Evolutionary conservation across 2,797 vertebrate genomes (phyloP), one percentile per base, ranked within the genome.

Genomic region (Sphaeramia orbicularis): DNA sequence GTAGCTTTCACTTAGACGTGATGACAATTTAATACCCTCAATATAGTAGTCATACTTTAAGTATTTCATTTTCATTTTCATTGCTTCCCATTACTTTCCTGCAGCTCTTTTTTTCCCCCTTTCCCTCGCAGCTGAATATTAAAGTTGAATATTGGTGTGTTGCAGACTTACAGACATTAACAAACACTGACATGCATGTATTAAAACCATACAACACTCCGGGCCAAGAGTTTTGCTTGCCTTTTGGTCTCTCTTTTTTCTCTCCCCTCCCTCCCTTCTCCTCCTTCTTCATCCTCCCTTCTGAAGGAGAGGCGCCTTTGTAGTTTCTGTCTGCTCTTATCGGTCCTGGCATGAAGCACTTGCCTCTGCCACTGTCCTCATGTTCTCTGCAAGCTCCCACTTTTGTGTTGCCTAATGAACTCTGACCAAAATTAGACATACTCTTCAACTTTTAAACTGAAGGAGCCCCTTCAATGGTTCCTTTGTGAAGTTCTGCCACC

Each of bases 381-480:
- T 93, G 93, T 93, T 92, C 91, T 87, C 91, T 83, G 84, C 83
- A 84, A 91, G 88, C 89, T 91, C 85, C 86, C 86, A 93, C 91
- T 93, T 94, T 94, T 94, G 93, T 93, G 90, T 85, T 89, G 84
- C 76, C 89, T 94, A 93, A 94, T 92, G 92, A 94, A 94, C 93
- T 94, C 92, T 93, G 93, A 94, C 93, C 93, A 91, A 93, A 94
- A 94, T 94, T 93, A 94, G 93, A 94, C 92, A 93, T 93, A 92
- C 92, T 93, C 91, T 94, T 93, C 92, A 94, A 92, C 89, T 93
- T 93, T 92, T 91, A 90, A 92, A 93, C 91, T 89, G 83, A 86
- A 92, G 88, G 86, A 89, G 84, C 85, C 81, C 86, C 90, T 89
- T 93, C 91, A 94, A 94, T 94, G 91, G 84, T 78, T 88, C 88